These are phyloP conservation scores for Plecturocebus donacophilus DNA, from an alignment of 2,113 vertebrate species.

Conservation along the genomic window DNA sequence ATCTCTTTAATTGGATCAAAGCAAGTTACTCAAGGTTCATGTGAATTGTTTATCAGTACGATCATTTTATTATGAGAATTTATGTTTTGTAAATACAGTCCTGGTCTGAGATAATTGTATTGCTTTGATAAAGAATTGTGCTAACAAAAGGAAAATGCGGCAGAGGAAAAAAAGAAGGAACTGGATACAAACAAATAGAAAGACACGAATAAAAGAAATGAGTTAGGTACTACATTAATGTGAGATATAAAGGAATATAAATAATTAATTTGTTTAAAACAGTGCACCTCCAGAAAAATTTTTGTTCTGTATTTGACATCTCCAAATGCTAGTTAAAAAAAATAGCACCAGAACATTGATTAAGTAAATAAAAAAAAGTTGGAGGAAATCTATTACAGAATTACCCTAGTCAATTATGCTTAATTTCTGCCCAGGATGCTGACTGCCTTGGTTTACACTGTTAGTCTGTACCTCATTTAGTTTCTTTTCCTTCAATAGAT, in stretches of 20 bases:
- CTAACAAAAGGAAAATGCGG: conserved; percentile 17
- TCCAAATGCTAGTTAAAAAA: not conserved
- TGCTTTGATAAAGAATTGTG: conserved; percentile 7
- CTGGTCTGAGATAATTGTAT: not conserved
- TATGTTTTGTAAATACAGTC: not conserved
- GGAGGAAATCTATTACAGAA: not conserved
- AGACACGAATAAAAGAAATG: not conserved
- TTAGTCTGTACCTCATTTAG: not conserved
- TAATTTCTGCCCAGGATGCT: not conserved
- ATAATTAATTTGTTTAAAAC: conserved; percentile 8
- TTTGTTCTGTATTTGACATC: not conserved
- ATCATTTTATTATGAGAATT: not conserved
- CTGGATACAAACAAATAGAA: not conserved
- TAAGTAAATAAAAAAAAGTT: not conserved
- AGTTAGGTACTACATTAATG: not conserved
- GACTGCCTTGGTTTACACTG: not conserved
- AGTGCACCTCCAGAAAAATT: not conserved
- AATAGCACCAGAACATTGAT: not conserved
- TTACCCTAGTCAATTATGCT: not conserved
- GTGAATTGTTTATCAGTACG: not conserved
- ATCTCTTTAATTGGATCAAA: conserved; percentile 4
- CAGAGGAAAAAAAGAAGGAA: not conserved
- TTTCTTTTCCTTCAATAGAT: not conserved
- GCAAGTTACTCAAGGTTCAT: not conserved
- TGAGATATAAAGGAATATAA: not conserved